Percentiles rank a stretch among this genome's conserved stretches.
Conservation (phyloP, 2,888 invertebrate genomes). For the Micropterix aruncella region DNA sequence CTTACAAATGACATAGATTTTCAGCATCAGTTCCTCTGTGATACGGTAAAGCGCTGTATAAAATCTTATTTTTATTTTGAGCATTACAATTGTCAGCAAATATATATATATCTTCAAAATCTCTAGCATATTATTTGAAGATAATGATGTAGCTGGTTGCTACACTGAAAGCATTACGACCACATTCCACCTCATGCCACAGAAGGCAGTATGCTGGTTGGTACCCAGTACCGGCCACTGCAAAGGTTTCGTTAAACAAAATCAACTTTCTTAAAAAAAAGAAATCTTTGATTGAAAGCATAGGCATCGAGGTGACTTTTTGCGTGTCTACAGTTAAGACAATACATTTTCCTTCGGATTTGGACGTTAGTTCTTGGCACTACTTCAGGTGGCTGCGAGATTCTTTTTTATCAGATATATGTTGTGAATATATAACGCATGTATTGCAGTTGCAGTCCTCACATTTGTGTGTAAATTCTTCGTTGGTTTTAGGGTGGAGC, state of each 20-base stretch:
- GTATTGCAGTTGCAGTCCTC: too few relatives aligned
- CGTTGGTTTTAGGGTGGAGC: too few relatives aligned
- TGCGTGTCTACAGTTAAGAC: not conserved
- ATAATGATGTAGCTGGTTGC: not conserved
- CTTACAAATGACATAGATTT: too few relatives aligned
- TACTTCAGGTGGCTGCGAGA: too few relatives aligned
- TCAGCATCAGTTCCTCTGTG: too few relatives aligned
- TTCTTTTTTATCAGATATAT: too few relatives aligned
- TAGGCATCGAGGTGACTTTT: not conserved
- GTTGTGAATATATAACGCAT: too few relatives aligned
- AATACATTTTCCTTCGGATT: not conserved
- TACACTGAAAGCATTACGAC: not conserved
- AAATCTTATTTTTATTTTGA: not conserved
- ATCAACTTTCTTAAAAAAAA: conserved; percentile 1
- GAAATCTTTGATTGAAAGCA: not conserved
- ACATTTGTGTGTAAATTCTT: too few relatives aligned
- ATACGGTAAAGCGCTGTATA: not conserved
- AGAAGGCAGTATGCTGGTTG: not conserved
- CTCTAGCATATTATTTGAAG: not conserved
- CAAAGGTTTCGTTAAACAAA: not conserved
- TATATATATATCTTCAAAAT: not conserved
- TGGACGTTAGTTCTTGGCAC: too few relatives aligned
- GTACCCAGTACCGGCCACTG: not conserved
- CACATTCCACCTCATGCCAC: conserved; percentile 1
- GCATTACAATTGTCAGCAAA: not conserved